These are phyloP conservation scores for Catalaphyllia jardinei DNA, from an alignment of 64 coral and sea anemone species.

Conservation along the genomic window DNA sequence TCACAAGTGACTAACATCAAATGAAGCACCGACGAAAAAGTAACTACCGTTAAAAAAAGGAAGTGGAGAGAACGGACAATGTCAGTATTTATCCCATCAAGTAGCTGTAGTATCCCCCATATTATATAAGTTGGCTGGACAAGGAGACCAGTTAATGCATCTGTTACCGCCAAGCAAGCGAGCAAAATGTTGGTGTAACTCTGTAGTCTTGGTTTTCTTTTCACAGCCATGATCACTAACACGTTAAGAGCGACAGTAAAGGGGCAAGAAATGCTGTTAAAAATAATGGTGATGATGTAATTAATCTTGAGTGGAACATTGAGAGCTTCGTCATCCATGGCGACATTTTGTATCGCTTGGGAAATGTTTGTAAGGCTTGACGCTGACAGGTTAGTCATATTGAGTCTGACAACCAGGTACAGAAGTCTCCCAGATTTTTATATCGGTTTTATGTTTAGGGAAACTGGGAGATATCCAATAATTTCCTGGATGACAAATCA, in stretches of 20 bases:
- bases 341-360: too few relatives aligned
- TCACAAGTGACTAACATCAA: neutral
- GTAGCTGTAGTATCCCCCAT: too few relatives aligned
- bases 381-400: too few relatives aligned
- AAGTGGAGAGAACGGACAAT: neutral
- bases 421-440: too few relatives aligned
- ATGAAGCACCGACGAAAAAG: neutral
- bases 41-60: neutral
- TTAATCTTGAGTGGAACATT: neutral
- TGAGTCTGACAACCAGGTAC: too few relatives aligned
- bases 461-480: too few relatives aligned
- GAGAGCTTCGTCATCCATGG: too few relatives aligned
- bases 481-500: too few relatives aligned
- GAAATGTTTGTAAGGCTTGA: too few relatives aligned
- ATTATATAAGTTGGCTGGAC: neutral
- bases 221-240: neutral
- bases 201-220: neutral
- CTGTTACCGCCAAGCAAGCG: neutral
- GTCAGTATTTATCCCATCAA: neutral
- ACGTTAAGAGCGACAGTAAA: neutral
- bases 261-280: neutral
- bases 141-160: neutral
- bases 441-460: too few relatives aligned
- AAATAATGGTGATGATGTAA: neutral
- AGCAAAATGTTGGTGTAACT: neutral